Percentiles rank a stretch among this genome's conserved stretches.
phyloP scores from a whole-genome alignment of 2,113 vertebrate genomes.

The Dunckerocampus dactyliophorus region DNA sequence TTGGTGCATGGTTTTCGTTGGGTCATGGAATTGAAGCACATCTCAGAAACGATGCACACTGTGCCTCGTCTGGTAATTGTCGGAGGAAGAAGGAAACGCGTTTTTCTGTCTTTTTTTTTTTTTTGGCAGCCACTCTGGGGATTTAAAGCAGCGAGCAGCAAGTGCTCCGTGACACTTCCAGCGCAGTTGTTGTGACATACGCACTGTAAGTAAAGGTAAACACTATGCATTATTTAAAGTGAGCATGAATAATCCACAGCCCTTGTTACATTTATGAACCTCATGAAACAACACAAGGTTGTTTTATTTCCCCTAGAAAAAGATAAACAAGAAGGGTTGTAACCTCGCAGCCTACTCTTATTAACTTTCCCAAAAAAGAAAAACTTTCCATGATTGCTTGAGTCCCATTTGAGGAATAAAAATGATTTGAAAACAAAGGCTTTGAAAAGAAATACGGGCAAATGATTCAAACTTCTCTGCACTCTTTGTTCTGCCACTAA shows the following conservation, averaged over 20 bases:
- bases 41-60: too few relatives aligned
- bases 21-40: too few relatives aligned
- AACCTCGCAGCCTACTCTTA: background rate
- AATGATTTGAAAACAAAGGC: too few relatives aligned
- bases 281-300: background rate
- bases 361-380: background rate
- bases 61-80: background rate
- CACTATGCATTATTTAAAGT: slow-evolving; percentile 42
- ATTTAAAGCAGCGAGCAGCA: slow-evolving; percentile 7
- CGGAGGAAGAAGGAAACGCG: background rate
- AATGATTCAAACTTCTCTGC: slow-evolving; percentile 5
- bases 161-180: background rate
- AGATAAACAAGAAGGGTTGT: background rate
- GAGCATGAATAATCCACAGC: slow-evolving; percentile 38
- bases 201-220: slow-evolving; percentile 27
- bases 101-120: too few relatives aligned
- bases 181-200: slow-evolving; percentile 25
- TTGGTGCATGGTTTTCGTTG: too few relatives aligned
- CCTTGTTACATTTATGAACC: slow-evolving; percentile 16
- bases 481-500: slow-evolving; percentile 33
- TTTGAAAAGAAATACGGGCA: too few relatives aligned
- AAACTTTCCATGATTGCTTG: too few relatives aligned
- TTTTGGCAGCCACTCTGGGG: background rate
- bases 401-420: too few relatives aligned
- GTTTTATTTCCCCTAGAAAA: background rate